A percentile compares a stretch with the other conserved stretches of the same genome.
Evolutionary conservation across 2,113 vertebrate species (phyloP).

Genomic region (Danionella cerebrum): DNA sequence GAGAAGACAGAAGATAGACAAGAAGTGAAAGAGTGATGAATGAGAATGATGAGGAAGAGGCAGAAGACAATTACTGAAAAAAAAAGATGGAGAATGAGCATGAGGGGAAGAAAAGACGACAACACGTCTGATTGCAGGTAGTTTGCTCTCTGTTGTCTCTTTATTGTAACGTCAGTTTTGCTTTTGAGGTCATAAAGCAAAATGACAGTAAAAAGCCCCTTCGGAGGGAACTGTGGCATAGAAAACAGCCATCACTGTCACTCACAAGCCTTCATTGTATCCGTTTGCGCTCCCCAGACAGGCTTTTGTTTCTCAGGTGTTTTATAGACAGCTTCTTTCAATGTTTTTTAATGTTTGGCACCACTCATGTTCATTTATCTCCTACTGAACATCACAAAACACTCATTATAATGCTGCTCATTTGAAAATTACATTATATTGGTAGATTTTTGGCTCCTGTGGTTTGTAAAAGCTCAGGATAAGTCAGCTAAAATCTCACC

Average conservation of each 20-base stretch:
- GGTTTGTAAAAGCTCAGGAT: background rate
- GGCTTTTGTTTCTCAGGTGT: slow-evolving; percentile 9
- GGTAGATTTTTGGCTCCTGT: background rate
- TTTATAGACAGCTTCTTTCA: background rate
- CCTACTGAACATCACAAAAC: background rate
- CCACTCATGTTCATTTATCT: background rate
- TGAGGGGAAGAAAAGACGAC: background rate
- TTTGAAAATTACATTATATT: background rate
- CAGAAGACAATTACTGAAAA: background rate
- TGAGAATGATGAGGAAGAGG: background rate
- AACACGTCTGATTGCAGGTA: background rate
- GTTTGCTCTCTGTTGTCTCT: slow-evolving; percentile 1
- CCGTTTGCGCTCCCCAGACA: background rate
- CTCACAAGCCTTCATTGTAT: background rate
- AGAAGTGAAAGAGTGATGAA: background rate
- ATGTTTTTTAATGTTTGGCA: background rate
- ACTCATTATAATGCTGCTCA: background rate
- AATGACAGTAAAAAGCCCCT: background rate
- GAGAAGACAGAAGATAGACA: background rate
- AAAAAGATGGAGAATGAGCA: background rate
- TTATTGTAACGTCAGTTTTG: slow-evolving; percentile 6
- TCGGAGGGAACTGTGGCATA: background rate
- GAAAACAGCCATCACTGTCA: background rate
- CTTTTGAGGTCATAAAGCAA: background rate
- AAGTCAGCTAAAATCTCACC: too few species aligned